Evolutionary conservation across 1,140 invertebrate species (phyloP).

Genomic region (Oncopeltus fasciatus): DNA sequence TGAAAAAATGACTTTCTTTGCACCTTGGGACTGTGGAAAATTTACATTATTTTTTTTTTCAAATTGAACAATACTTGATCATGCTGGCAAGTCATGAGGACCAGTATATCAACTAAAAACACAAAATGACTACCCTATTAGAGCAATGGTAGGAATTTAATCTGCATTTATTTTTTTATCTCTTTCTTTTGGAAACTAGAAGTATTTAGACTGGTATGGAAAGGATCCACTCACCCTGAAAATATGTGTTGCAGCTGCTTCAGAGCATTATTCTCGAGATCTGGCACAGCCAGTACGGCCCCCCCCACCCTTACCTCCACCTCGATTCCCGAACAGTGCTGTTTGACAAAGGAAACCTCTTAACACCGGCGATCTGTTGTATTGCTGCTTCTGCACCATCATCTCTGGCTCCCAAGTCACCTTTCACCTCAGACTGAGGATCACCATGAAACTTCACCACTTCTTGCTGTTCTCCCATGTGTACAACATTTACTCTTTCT

Average conservation of each 20-base stretch:
- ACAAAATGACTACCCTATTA: background rate
- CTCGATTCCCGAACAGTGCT: slow-evolving; percentile 2
- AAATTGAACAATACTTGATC: background rate
- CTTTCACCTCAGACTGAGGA: background rate
- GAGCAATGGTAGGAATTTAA: slow-evolving; percentile 1
- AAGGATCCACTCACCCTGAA: background rate
- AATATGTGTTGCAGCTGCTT: slow-evolving; percentile 39
- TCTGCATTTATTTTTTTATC: background rate
- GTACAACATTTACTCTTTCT: background rate
- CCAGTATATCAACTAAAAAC: background rate
- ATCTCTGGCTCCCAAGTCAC: background rate
- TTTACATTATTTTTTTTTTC: no score
- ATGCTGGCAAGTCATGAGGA: background rate
- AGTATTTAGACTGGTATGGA: background rate
- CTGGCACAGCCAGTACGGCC: slow-evolving; percentile 37
- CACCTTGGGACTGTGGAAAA: no score
- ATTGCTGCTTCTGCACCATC: background rate
- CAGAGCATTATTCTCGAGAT: slow-evolving; percentile 44
- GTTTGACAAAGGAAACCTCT: background rate
- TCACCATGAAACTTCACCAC: background rate
- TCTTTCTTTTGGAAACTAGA: background rate
- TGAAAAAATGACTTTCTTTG: no score
- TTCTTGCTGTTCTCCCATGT: background rate
- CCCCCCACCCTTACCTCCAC: slow-evolving; percentile 43
- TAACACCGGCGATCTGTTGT: background rate